Percentiles rank a stretch among this genome's conserved stretches.
Conservation (phyloP, 2,113 vertebrate genomes). For the Sminthopsis crassicaudata region DNA sequence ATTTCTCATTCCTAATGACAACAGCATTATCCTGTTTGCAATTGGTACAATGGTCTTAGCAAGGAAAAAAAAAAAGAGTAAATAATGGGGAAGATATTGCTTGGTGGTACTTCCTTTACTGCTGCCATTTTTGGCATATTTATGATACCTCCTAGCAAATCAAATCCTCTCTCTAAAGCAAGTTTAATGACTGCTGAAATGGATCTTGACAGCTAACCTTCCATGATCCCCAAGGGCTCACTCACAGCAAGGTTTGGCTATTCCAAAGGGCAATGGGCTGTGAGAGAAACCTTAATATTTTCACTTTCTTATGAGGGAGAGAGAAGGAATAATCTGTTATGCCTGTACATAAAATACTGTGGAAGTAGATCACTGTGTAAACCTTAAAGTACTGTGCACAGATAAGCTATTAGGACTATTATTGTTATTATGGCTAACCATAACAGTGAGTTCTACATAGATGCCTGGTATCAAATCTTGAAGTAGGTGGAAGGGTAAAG, state of each 20-base stretch:
- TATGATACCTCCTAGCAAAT: background rate
- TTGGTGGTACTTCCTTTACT: background rate
- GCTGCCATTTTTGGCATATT: background rate
- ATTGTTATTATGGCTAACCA: background rate
- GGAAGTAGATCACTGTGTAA: background rate
- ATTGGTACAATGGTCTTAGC: background rate
- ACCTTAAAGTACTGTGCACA: background rate
- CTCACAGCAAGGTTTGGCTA: background rate
- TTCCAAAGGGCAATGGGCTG: background rate
- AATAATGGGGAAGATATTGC: background rate
- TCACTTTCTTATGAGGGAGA: background rate
- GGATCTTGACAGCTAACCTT: background rate
- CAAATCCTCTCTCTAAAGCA: background rate
- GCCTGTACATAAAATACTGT: background rate
- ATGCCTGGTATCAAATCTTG: background rate
- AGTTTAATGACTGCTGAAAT: background rate
- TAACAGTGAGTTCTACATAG: background rate
- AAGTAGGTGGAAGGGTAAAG: background rate
- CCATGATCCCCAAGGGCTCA: background rate
- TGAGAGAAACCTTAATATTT: slow-evolving; percentile 5
- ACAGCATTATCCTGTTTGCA: background rate
- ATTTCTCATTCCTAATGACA: background rate
- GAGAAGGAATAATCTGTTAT: background rate
- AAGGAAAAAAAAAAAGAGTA: background rate
- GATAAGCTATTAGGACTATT: background rate